Percentiles rank a stretch among this genome's conserved stretches.
Evolutionary conservation across 2,888 invertebrate species (phyloP).

Genomic region (Sinotaia quadrata): DNA sequence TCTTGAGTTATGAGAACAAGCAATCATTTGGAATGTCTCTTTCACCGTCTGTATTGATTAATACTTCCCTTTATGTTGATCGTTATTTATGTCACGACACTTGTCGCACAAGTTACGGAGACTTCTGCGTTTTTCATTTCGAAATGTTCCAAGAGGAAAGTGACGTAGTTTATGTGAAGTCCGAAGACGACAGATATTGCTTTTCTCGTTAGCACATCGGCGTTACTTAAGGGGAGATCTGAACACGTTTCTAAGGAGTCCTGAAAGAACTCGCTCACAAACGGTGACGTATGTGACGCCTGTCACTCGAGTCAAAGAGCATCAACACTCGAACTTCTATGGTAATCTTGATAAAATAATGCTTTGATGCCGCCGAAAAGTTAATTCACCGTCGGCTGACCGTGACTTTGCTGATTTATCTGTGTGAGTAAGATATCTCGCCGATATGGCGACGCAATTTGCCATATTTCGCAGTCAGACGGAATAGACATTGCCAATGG

Average conservation of each 20-base stretch:
- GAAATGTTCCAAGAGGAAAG: neutral
- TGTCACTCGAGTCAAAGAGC: neutral
- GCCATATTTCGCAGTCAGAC: too few species aligned
- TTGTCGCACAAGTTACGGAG: too few species aligned
- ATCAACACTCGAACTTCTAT: neutral
- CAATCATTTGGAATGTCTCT: too few species aligned
- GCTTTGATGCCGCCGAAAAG: constrained; percentile 17
- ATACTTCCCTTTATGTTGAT: too few species aligned
- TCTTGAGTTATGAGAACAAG: too few species aligned
- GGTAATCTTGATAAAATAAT: constrained; percentile 7
- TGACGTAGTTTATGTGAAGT: neutral
- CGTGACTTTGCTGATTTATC: constrained; percentile 15
- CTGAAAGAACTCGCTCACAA: neutral
- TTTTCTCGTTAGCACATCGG: neutral
- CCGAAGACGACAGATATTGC: neutral
- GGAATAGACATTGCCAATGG: too few species aligned
- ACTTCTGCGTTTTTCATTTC: too few species aligned
- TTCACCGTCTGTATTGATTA: too few species aligned
- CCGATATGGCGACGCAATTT: too few species aligned
- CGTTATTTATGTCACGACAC: too few species aligned
- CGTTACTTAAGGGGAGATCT: neutral
- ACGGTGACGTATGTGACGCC: neutral
- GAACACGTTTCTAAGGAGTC: neutral
- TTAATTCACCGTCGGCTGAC: neutral
- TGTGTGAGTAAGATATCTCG: constrained; percentile 21